These are phyloP conservation scores for Apodemia hepburni DNA, from an alignment of 2,888 invertebrate genomes.

Conservation along the genomic window DNA sequence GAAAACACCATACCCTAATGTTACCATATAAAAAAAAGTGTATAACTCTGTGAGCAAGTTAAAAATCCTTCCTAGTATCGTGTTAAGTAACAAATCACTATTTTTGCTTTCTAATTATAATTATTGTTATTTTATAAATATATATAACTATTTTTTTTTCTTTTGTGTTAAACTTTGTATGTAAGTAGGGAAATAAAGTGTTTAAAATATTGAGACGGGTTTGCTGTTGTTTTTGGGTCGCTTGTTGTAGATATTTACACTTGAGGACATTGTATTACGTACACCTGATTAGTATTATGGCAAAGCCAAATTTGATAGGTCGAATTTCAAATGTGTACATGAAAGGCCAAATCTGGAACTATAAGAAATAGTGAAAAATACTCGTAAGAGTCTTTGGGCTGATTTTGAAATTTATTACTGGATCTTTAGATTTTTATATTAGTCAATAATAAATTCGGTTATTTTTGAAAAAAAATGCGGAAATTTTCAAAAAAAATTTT, in stretches of 20 bases:
- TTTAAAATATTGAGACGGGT: slow-evolving; percentile 47
- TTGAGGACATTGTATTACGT: background rate
- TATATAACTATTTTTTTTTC: slow-evolving; percentile 56
- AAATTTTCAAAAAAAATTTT: no score
- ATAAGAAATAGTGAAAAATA: no score
- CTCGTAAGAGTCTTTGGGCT: no score
- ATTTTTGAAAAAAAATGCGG: no score
- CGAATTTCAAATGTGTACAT: no score
- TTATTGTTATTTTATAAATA: slow-evolving; percentile 57
- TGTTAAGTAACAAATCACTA: slow-evolving; percentile 60
- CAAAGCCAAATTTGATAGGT: background rate
- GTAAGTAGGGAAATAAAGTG: slow-evolving; percentile 68
- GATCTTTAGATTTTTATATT: no score
- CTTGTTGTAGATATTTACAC: slow-evolving; percentile 24
- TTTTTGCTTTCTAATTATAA: slow-evolving; percentile 67
- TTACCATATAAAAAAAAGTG: slow-evolving; percentile 62
- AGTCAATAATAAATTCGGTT: no score
- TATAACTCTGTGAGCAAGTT: slow-evolving; percentile 42
- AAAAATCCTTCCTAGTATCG: slow-evolving; percentile 53
- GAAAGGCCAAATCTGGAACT: no score
- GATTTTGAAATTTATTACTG: no score
- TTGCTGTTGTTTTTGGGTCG: slow-evolving; percentile 41
- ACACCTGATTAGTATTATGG: background rate
- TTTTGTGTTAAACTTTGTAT: slow-evolving; percentile 58
- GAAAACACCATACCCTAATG: slow-evolving; percentile 70